A percentile compares a stretch with the other conserved stretches of the same genome.
These are phyloP conservation scores for Ophioninae sp. DNA, from an alignment of 2,888 invertebrate species.

Conservation along the genomic window DNA sequence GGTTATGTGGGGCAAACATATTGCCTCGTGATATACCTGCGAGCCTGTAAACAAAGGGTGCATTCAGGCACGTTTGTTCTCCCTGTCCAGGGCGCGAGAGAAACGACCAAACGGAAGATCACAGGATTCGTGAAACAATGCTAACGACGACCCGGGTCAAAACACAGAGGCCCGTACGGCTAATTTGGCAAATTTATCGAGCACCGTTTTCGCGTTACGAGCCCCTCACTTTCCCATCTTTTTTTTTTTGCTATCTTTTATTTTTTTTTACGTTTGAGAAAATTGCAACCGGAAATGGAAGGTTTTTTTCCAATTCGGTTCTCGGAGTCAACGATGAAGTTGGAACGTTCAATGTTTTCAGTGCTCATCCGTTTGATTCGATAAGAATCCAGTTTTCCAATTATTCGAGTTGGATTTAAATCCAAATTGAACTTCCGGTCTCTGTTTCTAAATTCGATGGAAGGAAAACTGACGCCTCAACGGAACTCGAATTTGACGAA, in stretches of 20 bases:
- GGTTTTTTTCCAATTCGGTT: no score
- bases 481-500: no score
- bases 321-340: no score
- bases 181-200: constrained; percentile 77
- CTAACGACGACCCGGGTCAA: constrained; percentile 73
- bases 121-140: constrained; percentile 58
- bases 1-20: constrained; percentile 61
- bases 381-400: no score
- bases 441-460: no score
- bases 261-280: background rate
- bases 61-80: constrained; percentile 56
- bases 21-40: constrained; percentile 62
- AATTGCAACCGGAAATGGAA: no score
- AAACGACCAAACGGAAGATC: constrained; percentile 30
- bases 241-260: constrained; percentile 27
- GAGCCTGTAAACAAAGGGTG: constrained; percentile 62
- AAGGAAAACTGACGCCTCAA: no score
- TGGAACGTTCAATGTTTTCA: no score
- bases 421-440: no score
- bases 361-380: no score
- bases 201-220: constrained; percentile 55
- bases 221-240: constrained; percentile 29
- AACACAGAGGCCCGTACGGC: constrained; percentile 79
- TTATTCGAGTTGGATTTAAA: no score
- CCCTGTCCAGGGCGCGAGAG: constrained; percentile 25